phyloP scores from a whole-genome alignment of 2,113 vertebrate genomes.

The Gopherus flavomarginatus region DNA sequence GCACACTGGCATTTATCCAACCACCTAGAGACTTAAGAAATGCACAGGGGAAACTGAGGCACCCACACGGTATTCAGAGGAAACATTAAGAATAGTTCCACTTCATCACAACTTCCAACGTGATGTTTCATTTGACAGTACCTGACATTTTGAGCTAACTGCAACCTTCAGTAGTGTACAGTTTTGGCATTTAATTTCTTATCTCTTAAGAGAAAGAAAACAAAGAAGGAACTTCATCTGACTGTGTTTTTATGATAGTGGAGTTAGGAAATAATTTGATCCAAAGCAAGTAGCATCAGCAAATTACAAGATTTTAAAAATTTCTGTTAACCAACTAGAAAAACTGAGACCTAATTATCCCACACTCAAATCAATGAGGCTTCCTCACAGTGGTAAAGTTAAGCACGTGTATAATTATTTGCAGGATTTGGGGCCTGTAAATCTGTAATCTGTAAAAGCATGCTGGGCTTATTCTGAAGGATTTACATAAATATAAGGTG shows the following conservation, averaged over 20 bases:
- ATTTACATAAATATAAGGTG: background rate
- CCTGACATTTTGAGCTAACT: background rate
- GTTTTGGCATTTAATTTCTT: background rate
- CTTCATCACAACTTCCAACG: background rate
- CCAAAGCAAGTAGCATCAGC: background rate
- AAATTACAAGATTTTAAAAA: background rate
- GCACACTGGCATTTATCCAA: no score
- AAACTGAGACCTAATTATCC: background rate
- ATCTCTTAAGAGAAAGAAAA: background rate
- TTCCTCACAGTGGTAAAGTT: background rate
- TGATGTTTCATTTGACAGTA: background rate
- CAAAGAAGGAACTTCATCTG: background rate
- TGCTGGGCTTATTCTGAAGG: background rate
- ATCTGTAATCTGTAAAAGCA: background rate
- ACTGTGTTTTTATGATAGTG: background rate
- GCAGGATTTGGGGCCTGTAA: background rate
- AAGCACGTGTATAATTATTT: background rate
- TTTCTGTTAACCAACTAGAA: background rate
- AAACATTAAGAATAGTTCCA: no score
- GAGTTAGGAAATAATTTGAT: background rate
- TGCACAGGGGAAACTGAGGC: no score
- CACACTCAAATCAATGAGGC: background rate
- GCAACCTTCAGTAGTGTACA: background rate
- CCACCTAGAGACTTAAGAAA: no score
- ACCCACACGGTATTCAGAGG: no score